phyloP scores from a whole-genome alignment of 1,140 invertebrate genomes.

The Ruditapes philippinarum region DNA sequence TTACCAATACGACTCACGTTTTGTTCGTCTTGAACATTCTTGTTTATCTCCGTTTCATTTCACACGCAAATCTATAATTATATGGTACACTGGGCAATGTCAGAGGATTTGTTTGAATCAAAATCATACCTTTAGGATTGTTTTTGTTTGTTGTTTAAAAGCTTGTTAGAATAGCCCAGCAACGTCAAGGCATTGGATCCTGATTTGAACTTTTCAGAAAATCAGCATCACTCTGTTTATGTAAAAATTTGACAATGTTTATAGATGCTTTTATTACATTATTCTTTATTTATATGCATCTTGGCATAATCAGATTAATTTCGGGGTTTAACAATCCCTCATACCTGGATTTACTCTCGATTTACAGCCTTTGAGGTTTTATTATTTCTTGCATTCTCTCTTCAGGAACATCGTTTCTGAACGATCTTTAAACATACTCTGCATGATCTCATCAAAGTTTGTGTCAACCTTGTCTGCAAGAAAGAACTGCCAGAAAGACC shows the following conservation, averaged over 20 bases:
- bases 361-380: neutral
- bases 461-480: too few relatives aligned
- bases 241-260: too few relatives aligned
- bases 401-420: conserved; percentile 4
- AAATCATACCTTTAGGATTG: too few relatives aligned
- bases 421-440: neutral
- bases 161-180: neutral
- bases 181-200: too few relatives aligned
- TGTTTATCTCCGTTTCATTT: too few relatives aligned
- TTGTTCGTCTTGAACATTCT: conserved; percentile 28
- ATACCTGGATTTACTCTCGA: too few relatives aligned
- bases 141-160: conserved; percentile 31
- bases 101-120: conserved; percentile 27
- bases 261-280: too few relatives aligned
- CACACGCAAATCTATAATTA: too few relatives aligned
- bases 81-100: too few relatives aligned
- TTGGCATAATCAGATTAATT: neutral
- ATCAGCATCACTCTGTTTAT: neutral
- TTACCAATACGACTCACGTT: conserved; percentile 14
- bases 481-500: neutral
- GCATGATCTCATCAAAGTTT: neutral
- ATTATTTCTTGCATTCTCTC: neutral
- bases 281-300: too few relatives aligned
- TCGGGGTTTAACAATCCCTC: neutral
- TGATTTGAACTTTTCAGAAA: neutral